These are phyloP conservation scores for Crematogaster levior DNA, from an alignment of 2,888 invertebrate species.

Conservation along the genomic window DNA sequence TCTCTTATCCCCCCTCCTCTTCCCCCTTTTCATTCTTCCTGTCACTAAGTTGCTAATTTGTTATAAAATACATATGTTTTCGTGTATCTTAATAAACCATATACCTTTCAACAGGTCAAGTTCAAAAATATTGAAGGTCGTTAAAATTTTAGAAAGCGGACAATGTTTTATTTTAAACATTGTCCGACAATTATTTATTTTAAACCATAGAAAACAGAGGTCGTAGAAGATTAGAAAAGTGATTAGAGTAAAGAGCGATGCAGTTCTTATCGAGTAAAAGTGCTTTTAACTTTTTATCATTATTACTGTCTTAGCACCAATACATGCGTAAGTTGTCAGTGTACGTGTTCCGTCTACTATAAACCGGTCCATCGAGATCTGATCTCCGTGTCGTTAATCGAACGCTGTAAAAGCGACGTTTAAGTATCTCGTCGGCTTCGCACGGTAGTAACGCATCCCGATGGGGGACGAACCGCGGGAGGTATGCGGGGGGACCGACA, in stretches of 20 bases:
- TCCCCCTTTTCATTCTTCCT: no score
- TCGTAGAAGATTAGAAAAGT: background rate
- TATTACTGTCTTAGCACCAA: background rate
- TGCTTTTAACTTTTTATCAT: no score
- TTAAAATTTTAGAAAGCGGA: background rate
- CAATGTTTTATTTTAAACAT: background rate
- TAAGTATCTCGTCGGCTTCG: slow-evolving; percentile 53
- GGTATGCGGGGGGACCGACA: slow-evolving; percentile 3
- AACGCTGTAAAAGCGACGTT: slow-evolving; percentile 53
- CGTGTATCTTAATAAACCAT: background rate
- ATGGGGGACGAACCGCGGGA: background rate
- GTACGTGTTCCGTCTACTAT: background rate
- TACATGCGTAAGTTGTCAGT: background rate
- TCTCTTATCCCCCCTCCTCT: no score
- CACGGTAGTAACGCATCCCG: slow-evolving; percentile 19
- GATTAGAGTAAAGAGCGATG: background rate
- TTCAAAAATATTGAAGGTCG: background rate
- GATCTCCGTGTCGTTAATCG: slow-evolving; percentile 42
- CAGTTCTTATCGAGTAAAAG: background rate
- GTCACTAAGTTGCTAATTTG: no score
- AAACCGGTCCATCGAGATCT: slow-evolving; percentile 10
- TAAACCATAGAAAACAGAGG: background rate
- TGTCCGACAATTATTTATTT: no score
- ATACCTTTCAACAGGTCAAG: background rate
- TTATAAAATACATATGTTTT: background rate